Conservation (phyloP, 2,797 vertebrate genomes). For the Acanthornis magna region DNA sequence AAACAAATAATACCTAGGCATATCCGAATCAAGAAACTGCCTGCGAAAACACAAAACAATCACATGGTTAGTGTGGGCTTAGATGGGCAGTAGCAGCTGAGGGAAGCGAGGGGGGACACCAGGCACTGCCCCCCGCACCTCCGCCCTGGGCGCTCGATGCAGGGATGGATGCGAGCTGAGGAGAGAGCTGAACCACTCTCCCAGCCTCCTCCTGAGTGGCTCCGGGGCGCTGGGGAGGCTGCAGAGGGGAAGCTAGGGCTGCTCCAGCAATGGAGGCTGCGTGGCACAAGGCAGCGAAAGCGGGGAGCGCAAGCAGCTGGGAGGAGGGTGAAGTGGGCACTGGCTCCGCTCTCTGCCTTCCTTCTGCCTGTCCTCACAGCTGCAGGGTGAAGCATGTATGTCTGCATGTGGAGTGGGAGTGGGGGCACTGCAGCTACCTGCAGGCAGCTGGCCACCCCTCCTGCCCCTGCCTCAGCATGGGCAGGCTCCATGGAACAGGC, state of each 20-base stretch:
- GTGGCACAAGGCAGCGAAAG: conserved; percentile 58
- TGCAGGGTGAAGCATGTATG: background rate
- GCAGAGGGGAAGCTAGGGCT: background rate
- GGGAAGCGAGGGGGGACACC: background rate
- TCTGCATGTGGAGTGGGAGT: background rate
- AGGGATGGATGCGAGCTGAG: background rate
- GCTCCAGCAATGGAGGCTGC: conserved; percentile 44
- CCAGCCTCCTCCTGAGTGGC: background rate
- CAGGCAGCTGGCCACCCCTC: background rate
- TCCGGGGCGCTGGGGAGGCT: background rate
- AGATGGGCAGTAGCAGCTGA: conserved; percentile 69
- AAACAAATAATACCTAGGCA: conserved; percentile 95
- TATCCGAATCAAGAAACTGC: conserved; percentile 99
- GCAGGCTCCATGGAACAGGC: background rate
- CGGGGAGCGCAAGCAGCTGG: conserved; percentile 53
- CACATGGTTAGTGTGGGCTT: conserved; percentile 90
- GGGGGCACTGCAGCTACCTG: background rate
- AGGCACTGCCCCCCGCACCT: background rate
- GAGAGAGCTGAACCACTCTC: background rate
- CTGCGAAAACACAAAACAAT: conserved; percentile 96
- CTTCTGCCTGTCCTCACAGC: background rate
- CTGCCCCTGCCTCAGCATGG: background rate
- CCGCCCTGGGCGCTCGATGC: background rate
- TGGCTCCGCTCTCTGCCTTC: background rate
- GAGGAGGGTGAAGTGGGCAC: background rate